phyloP scores from a whole-genome alignment of 2,888 invertebrate genomes.

The Keiferia lycopersicella region DNA sequence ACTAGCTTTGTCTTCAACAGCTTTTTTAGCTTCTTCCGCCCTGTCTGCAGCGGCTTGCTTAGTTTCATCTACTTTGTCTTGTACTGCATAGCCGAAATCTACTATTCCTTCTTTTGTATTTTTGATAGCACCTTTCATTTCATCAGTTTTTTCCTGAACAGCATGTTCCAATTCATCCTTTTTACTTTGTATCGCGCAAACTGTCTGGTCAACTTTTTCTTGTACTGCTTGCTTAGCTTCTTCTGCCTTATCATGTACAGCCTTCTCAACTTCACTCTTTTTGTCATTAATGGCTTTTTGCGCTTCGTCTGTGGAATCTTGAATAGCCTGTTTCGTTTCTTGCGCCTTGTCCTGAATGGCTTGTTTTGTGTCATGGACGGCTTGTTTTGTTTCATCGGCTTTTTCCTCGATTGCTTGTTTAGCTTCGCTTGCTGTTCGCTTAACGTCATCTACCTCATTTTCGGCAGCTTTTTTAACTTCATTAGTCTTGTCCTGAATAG shows the following conservation, averaged over 20 bases:
- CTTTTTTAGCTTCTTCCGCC: constrained; percentile 37
- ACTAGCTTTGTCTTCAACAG: constrained; percentile 24
- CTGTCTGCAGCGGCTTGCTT: constrained; percentile 36
- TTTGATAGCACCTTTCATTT: constrained; percentile 38
- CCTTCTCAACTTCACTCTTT: constrained; percentile 42
- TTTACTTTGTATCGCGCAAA: constrained; percentile 44
- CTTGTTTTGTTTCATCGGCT: constrained; percentile 37
- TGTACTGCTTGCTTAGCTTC: constrained; percentile 8
- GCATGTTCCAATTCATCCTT: constrained; percentile 42
- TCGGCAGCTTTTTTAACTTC: constrained; percentile 47
- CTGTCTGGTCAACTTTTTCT: constrained; percentile 38
- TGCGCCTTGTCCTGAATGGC: constrained; percentile 35
- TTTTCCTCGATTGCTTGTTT: constrained; percentile 43
- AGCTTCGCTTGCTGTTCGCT: constrained; percentile 31
- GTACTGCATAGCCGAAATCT: constrained; percentile 41
- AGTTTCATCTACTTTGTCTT: constrained; percentile 35
- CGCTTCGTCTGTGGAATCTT: constrained; percentile 43
- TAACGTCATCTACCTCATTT: constrained; percentile 47
- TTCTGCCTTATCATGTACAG: constrained; percentile 45
- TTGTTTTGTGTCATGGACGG: constrained; percentile 34
- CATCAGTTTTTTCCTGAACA: constrained; percentile 34
- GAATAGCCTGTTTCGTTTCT: constrained; percentile 32
- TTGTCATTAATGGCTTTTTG: constrained; percentile 43
- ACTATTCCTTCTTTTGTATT: constrained; percentile 32
- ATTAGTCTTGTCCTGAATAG: constrained; percentile 47